phyloP scores from a whole-genome alignment of 2,888 invertebrate species.

The Drosophila merina region DNA sequence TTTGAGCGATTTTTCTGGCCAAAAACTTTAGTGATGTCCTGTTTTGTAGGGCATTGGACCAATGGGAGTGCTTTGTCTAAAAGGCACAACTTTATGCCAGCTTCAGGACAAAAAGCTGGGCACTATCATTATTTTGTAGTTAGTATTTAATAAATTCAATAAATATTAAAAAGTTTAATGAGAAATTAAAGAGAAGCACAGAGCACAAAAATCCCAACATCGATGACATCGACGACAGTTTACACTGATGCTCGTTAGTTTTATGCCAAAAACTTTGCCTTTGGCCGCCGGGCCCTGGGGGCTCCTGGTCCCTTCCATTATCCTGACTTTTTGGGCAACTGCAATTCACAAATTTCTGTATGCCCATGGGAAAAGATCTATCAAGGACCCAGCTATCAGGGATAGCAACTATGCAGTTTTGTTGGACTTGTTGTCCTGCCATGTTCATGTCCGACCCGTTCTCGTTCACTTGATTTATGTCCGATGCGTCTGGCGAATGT shows the following conservation, averaged over 20 bases:
- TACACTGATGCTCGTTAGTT: conserved; percentile 70
- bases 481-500: conserved; percentile 46
- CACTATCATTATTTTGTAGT: no score
- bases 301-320: background rate
- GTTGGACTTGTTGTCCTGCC: conserved; percentile 50
- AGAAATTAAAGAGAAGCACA: conserved; percentile 34
- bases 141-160: no score
- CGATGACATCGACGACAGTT: conserved; percentile 46
- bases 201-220: conserved; percentile 12
- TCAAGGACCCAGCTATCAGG: conserved; percentile 42
- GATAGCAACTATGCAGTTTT: conserved; percentile 41
- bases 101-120: background rate
- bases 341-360: conserved; percentile 56
- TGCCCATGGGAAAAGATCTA: conserved; percentile 39
- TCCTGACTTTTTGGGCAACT: conserved; percentile 14
- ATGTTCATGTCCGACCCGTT: conserved; percentile 49
- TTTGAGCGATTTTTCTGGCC: conserved; percentile 39
- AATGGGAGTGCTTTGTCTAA: conserved; percentile 24
- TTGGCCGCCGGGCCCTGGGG: conserved; percentile 3
- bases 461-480: conserved; percentile 69
- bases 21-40: conserved; percentile 46
- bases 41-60: conserved; percentile 23
- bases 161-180: conserved; percentile 59
- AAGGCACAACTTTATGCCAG: conserved; percentile 24
- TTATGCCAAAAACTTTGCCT: conserved; percentile 52